Base-by-base conservation (phyloP, 2,797 vertebrate species). In the Sebastiscus tertius region DNA sequence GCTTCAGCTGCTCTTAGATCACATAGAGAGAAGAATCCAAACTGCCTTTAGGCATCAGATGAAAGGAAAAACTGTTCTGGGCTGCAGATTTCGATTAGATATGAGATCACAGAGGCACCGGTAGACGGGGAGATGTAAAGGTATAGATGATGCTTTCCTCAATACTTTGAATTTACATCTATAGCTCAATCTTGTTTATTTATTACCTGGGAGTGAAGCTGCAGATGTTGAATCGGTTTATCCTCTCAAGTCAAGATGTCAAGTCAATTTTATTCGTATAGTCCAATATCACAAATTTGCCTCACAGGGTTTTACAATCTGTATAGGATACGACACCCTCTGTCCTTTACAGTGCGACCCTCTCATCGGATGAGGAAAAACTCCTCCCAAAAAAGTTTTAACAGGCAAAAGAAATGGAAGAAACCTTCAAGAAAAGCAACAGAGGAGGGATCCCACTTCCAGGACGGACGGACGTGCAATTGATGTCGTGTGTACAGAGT, bases 171-270 rank as follows among this genome's bases (percentile, higher is more conserved):
- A 54, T 49, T 58, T 54, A 18, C 27, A 74, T 83, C 34, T 67
- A 5, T 7, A 27, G 49, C 49, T 78, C 62, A 64, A 76, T 79
- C 59, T 76, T 1, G 39, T 61, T 65, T 42, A 54, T 84, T 42
- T 67, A 78, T 84, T 62, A 62, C n/a, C 46, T 16, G 29, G 12
- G 33, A 77, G 72, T 4, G 31, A 75, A n/a, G 54, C 68, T 80
- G 67, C 76, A 83, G 66, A 66, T 24, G 73, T 75, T 49, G 16
- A 67, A 79, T 68, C 69, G 24, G 31, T 49, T 77, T 75, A n/a
- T 67, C 26, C 24, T 78, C 46, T 78, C 49, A 49, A 65, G 74
- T 64, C 1, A 12, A 72, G 61, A 72, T 61, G 59, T 8, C 42
- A 20, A 49, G 16, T 49, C 46, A 49, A 20, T 46, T 46, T 46